These are phyloP conservation scores for Aldabrachelys gigantea DNA, from an alignment of 2,113 vertebrate genomes.

Conservation along the genomic window DNA sequence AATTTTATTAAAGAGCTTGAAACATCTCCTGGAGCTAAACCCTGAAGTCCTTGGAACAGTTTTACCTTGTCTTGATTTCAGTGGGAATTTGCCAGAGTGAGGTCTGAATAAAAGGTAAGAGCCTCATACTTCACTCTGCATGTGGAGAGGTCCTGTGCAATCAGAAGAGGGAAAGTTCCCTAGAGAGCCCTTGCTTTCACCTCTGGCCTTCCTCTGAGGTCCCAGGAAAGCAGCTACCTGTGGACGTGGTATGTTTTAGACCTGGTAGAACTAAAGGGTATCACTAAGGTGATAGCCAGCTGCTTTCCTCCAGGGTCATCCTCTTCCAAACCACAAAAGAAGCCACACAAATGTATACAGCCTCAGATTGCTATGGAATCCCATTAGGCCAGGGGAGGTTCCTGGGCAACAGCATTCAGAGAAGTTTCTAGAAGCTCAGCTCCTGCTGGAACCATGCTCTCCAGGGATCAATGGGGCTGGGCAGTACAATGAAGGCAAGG, in stretches of 20 bases:
- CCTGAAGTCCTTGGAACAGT: neutral
- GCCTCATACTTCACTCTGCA: neutral
- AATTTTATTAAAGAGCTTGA: conserved; percentile 6
- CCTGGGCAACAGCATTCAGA: neutral
- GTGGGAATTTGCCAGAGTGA: neutral
- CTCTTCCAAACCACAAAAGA: neutral
- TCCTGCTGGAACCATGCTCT: neutral
- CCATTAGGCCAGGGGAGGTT: neutral
- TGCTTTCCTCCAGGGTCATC: neutral
- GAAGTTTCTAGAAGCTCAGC: neutral
- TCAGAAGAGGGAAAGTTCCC: neutral
- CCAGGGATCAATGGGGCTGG: neutral
- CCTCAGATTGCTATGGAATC: neutral
- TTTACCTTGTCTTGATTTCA: neutral
- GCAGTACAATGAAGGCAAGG: neutral
- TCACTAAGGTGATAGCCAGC: neutral
- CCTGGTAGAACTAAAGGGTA: neutral
- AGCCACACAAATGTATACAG: neutral
- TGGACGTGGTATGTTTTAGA: neutral
- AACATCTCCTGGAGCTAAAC: neutral
- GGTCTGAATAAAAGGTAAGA: neutral
- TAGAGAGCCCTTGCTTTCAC: neutral
- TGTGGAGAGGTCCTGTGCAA: neutral
- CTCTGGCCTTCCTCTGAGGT: neutral
- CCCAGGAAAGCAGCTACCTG: neutral